A percentile compares a stretch with the other conserved stretches of the same genome.
Conservation (phyloP, 2,888 invertebrate species). For the Xanthorhoe designata region DNA sequence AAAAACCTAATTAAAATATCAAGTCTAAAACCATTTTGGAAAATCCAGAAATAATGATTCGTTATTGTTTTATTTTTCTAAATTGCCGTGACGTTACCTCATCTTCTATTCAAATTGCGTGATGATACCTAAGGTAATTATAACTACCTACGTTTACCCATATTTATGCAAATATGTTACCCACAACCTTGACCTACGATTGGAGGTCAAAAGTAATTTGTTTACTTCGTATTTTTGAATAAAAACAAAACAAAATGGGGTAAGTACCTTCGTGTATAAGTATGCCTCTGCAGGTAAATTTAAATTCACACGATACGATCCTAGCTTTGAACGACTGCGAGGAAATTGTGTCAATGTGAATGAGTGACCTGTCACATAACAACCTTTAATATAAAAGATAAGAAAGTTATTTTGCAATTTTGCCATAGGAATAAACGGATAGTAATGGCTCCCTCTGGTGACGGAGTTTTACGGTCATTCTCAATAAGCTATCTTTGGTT, state of each 20-base stretch:
- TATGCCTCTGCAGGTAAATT: too few species aligned
- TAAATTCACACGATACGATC: too few species aligned
- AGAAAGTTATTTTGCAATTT: too few species aligned
- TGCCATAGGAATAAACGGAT: too few species aligned
- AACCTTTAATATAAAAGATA: too few species aligned
- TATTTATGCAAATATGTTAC: background rate
- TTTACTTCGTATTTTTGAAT: conserved; percentile 4
- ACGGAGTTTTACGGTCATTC: too few species aligned
- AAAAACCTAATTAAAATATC: too few species aligned
- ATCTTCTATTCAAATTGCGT: background rate
- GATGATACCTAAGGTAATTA: background rate
- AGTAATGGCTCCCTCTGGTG: too few species aligned
- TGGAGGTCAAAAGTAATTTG: conserved; percentile 6
- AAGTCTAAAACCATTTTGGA: background rate
- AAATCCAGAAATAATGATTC: background rate
- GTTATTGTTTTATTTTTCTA: background rate
- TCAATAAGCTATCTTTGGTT: too few species aligned
- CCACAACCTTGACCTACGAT: conserved; percentile 4
- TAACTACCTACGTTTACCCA: background rate
- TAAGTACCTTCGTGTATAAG: background rate
- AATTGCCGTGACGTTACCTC: background rate
- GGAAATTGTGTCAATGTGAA: too few species aligned
- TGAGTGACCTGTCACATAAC: too few species aligned
- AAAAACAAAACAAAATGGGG: conserved; percentile 1
- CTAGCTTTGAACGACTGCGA: too few species aligned